Base-by-base conservation (phyloP, 2,888 invertebrate genomes). In the Cephus nigrinus region DNA sequence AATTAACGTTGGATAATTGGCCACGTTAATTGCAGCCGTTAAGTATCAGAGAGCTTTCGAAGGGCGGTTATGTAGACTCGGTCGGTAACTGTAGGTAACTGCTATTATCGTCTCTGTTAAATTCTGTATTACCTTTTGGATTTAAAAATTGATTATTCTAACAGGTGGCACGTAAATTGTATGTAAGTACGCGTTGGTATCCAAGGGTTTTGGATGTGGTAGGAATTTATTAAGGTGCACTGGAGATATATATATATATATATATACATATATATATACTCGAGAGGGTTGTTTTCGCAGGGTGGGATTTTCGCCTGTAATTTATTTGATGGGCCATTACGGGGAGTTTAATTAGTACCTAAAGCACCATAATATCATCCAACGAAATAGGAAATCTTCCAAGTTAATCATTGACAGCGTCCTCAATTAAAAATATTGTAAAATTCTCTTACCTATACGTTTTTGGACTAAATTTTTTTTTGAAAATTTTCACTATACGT, bases 111-210 rank as follows among this genome's bases (percentile, higher is more conserved):
- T 23, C 23, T 23, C 5, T 5, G 40, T 23, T 15, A 23, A 55
- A 55, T 55, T 55, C 1, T 9, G 5, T 55, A 55, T 55, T 55
- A 55, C 15, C 40, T 55, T 23, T 55, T 9, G 40, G 40, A 55
- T 55, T 23, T 33, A 75, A 84, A 78, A 78, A 34, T 76, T 71
- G 74, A 12, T n/a, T 68, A 76, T 82, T 78, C 82, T 85, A 84
- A 84, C 85, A 84, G 84, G 84, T 84, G 85, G 84, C 80, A 78
- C 82, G 82, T 84, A 85, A 84, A 85, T 82, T 81, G 80, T 40
- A 40, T 23, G 5, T 23, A 55, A 55, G 40, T 40, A 23, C 23
- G 23, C 23, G 23, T 55, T 55, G 9, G 23, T 55, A 23, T 55
- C 0, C 23, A 55, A 2, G 23, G 23, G 23, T 55, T 23, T 55